Evolutionary conservation across 1,140 invertebrate species (phyloP).

Genomic region (Polypedilum vanderplanki): DNA sequence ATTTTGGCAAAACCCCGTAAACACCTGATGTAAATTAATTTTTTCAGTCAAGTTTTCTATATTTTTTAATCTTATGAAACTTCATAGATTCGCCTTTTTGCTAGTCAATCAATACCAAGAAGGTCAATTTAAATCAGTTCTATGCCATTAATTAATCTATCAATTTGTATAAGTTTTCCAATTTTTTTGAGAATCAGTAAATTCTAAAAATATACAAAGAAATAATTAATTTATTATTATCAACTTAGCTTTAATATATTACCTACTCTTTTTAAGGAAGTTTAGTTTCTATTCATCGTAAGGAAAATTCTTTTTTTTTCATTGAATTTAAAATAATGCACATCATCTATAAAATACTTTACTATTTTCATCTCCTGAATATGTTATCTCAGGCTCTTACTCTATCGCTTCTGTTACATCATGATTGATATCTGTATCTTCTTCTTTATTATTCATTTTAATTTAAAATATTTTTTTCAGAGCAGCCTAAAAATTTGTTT

Average conservation of each 20-base stretch:
- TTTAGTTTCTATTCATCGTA: constrained; percentile 58
- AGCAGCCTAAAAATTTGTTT: too few relatives aligned
- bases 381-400: too few relatives aligned
- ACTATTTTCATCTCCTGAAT: too few relatives aligned
- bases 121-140: constrained; percentile 51
- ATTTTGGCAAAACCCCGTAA: constrained; percentile 73
- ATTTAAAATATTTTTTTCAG: too few relatives aligned
- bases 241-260: neutral
- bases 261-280: constrained; percentile 50
- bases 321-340: too few relatives aligned
- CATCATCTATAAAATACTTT: too few relatives aligned
- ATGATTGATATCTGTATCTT: too few relatives aligned
- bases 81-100: constrained; percentile 27
- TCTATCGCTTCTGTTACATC: too few relatives aligned
- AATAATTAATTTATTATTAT: constrained; percentile 31
- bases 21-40: constrained; percentile 33
- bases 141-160: too few relatives aligned
- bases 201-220: constrained; percentile 39
- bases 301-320: constrained; percentile 34
- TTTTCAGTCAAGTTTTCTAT: constrained; percentile 36
- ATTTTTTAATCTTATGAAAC: neutral
- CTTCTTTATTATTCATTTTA: too few relatives aligned
- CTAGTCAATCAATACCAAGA: constrained; percentile 39
- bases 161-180: constrained; percentile 45
- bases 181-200: constrained; percentile 41